A percentile compares a stretch with the other conserved stretches of the same genome.
Conservation (phyloP, 2,113 vertebrate genomes). For the Cepphus grylle region DNA sequence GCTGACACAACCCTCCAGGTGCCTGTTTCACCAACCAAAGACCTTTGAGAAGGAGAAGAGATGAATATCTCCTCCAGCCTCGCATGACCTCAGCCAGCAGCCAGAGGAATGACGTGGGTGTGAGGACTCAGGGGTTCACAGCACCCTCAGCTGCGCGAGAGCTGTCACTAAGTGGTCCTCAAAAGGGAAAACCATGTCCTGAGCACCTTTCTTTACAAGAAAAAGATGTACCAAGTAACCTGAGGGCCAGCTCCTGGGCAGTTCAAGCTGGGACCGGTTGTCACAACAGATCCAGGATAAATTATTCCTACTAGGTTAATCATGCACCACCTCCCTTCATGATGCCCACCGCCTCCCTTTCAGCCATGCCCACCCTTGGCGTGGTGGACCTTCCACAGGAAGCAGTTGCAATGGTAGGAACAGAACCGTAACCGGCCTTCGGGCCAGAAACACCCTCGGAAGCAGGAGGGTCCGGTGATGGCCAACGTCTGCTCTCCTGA, state of each 20-base stretch:
- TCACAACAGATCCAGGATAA: not conserved
- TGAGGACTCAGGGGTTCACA: not conserved
- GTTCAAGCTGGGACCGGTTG: not conserved
- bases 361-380: accelerated
- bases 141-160: not conserved
- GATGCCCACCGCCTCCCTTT: too few species aligned
- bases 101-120: accelerated
- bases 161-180: not conserved
- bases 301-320: too few species aligned
- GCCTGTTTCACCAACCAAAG: not conserved
- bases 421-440: accelerated
- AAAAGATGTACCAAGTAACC: not conserved
- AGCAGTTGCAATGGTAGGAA: too few species aligned
- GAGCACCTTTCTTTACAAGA: accelerated
- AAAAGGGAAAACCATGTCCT: accelerated
- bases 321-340: accelerated
- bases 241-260: not conserved
- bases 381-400: not conserved
- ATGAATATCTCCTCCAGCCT: not conserved
- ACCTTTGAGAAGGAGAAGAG: not conserved
- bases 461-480: not conserved
- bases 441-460: not conserved
- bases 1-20: not conserved
- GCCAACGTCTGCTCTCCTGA: not conserved
- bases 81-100: not conserved